Evolutionary conservation across 1,140 invertebrate genomes (phyloP).

Genomic region (Periplaneta americana): DNA sequence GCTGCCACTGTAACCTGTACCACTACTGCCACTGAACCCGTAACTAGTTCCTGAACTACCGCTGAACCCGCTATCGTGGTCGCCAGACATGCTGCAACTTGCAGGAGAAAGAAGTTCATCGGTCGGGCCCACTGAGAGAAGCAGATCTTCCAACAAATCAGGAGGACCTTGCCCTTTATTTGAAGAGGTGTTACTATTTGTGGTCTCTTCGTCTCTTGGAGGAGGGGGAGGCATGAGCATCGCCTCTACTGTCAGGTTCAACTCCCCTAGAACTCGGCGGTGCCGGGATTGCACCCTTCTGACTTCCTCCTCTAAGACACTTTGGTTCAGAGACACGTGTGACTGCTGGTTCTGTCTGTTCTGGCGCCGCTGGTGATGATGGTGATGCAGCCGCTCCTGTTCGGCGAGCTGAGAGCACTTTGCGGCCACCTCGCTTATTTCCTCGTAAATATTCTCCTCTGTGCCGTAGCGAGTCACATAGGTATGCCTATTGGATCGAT

Average conservation of each 20-base stretch:
- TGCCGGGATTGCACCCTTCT: conserved; percentile 69
- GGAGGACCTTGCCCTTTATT: neutral
- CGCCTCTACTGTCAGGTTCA: conserved; percentile 81
- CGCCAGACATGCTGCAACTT: conserved; percentile 42
- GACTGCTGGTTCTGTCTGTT: neutral
- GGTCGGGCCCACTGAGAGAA: conserved; percentile 60
- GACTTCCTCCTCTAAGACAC: conserved; percentile 59
- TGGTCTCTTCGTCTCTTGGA: conserved; percentile 20
- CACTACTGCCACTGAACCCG: neutral
- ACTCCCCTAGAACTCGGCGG: conserved; percentile 72
- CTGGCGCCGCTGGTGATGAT: neutral
- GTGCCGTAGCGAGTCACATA: conserved; percentile 73
- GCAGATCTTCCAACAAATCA: conserved; percentile 33
- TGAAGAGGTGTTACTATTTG: conserved; percentile 17
- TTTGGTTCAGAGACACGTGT: conserved; percentile 6
- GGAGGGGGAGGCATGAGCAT: conserved; percentile 69
- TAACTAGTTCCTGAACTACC: conserved; percentile 44
- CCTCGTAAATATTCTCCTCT: conserved; percentile 84
- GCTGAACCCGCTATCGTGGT: conserved; percentile 74
- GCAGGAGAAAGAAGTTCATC: conserved; percentile 64
- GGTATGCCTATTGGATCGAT: conserved; percentile 47
- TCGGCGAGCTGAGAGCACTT: neutral
- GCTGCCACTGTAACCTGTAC: neutral
- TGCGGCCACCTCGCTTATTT: conserved; percentile 54
- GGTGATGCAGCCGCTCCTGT: neutral